Evolutionary conservation across 2,888 invertebrate genomes (phyloP).

Genomic region (Erebia aethiops): DNA sequence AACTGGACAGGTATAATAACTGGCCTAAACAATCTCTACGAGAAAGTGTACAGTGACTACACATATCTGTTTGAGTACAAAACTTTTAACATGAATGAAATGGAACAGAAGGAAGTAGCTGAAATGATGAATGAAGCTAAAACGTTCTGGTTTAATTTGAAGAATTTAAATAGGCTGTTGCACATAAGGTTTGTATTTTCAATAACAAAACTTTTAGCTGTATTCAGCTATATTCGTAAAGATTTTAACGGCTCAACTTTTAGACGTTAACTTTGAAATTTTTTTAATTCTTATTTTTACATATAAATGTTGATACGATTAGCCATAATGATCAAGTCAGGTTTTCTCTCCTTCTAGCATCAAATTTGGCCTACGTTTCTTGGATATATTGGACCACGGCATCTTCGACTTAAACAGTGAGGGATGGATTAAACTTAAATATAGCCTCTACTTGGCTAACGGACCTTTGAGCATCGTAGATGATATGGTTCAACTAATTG

Average conservation of each 20-base stretch:
- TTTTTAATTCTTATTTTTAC: not conserved
- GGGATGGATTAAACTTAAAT: constrained; percentile 63
- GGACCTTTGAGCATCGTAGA: constrained; percentile 60
- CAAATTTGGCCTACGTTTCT: constrained; percentile 58
- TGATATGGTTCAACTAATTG: constrained; percentile 57
- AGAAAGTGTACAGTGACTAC: constrained; percentile 60
- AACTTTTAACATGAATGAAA: constrained; percentile 59
- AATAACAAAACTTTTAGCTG: constrained; percentile 10
- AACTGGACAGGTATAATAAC: constrained; percentile 68
- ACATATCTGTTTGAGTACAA: constrained; percentile 68
- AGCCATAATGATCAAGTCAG: not conserved
- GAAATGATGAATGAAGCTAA: constrained; percentile 51
- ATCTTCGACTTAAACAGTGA: constrained; percentile 58
- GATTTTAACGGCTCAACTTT: too few species aligned
- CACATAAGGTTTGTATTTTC: constrained; percentile 57
- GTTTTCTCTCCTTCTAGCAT: constrained; percentile 52
- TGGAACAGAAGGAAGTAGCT: constrained; percentile 43
- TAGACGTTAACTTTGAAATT: too few species aligned
- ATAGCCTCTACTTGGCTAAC: constrained; percentile 48
- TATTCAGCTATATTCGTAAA: not conserved
- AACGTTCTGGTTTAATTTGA: constrained; percentile 62
- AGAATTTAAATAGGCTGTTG: constrained; percentile 55
- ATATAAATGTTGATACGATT: not conserved
- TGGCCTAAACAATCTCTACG: constrained; percentile 60
- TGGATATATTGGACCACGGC: constrained; percentile 66